Evolutionary conservation across 2,113 vertebrate genomes (phyloP).

Genomic region (Pholis gunnellus): DNA sequence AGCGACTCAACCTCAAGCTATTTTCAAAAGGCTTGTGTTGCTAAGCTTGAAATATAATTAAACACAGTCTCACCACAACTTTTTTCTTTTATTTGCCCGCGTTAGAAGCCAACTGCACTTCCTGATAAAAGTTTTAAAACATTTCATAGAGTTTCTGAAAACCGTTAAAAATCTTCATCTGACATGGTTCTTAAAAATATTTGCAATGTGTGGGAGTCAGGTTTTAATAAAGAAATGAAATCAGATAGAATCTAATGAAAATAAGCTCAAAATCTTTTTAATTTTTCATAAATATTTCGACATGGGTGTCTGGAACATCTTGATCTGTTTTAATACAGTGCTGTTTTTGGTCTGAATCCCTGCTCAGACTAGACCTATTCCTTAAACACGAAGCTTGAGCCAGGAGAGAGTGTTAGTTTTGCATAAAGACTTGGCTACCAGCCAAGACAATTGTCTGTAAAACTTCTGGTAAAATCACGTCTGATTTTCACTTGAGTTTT

Average conservation of each 20-base stretch:
- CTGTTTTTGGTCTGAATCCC: background rate
- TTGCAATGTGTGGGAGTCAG: slow-evolving; percentile 13
- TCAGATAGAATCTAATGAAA: background rate
- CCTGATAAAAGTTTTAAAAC: background rate
- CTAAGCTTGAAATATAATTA: background rate
- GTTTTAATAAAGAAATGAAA: background rate
- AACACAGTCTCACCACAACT: background rate
- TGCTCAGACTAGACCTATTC: background rate
- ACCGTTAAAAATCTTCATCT: slow-evolving; percentile 3
- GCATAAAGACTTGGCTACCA: background rate
- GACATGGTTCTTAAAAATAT: slow-evolving; percentile 20
- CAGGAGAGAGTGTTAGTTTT: background rate
- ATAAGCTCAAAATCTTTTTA: background rate
- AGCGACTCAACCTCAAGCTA: background rate
- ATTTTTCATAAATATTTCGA: background rate
- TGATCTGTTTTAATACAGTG: background rate
- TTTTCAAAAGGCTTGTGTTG: slow-evolving; percentile 3
- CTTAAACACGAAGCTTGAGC: background rate
- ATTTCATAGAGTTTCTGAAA: slow-evolving; percentile 10
- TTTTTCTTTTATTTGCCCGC: background rate
- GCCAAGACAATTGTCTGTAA: background rate
- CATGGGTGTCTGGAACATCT: background rate
- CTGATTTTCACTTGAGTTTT: background rate
- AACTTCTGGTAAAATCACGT: background rate
- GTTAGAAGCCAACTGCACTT: no score